Evolutionary conservation across 1,140 invertebrate genomes (phyloP).

Genomic region (Gryllus bimaculatus): DNA sequence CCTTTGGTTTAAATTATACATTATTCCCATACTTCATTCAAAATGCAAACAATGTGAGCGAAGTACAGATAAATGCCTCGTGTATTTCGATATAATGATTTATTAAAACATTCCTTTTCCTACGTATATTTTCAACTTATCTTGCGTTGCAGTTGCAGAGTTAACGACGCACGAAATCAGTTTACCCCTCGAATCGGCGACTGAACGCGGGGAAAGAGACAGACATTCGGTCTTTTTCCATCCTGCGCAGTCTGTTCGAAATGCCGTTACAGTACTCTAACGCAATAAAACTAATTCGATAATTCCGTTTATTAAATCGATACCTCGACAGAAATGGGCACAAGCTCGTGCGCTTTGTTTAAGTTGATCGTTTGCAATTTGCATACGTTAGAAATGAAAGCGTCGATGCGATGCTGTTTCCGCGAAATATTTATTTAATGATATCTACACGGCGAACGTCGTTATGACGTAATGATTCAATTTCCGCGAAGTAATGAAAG

Average conservation of each 20-base stretch:
- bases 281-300: neutral
- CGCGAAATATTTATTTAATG: neutral
- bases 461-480: neutral
- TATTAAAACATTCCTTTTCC: too few relatives aligned
- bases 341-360: neutral
- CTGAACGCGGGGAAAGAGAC: too few relatives aligned
- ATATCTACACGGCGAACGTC: neutral
- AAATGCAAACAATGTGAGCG: too few relatives aligned
- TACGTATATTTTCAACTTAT: too few relatives aligned
- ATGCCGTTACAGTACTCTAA: neutral
- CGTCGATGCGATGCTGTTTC: neutral
- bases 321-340: neutral
- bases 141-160: too few relatives aligned
- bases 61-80: too few relatives aligned
- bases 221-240: too few relatives aligned
- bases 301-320: constrained; percentile 1
- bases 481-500: neutral
- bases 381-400: neutral
- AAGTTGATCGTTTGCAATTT: neutral
- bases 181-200: too few relatives aligned
- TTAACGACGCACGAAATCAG: too few relatives aligned
- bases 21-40: too few relatives aligned
- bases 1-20: too few relatives aligned
- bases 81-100: too few relatives aligned
- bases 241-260: neutral